A percentile compares a stretch with the other conserved stretches of the same genome.
These are phyloP conservation scores for Sebastes goodei DNA, from an alignment of 2,797 vertebrate genomes.

Conservation along the genomic window DNA sequence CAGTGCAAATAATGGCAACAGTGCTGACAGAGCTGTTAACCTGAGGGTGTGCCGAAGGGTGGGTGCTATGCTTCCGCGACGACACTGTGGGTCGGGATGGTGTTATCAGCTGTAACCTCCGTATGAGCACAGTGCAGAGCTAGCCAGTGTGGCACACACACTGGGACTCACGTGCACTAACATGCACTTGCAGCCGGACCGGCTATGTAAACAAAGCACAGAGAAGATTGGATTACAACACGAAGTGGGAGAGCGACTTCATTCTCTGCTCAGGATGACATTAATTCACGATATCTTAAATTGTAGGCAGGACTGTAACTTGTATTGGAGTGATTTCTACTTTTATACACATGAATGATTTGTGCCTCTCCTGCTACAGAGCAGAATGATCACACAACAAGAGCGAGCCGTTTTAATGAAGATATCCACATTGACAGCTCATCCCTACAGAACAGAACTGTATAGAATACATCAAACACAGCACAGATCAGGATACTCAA, in stretches of 20 bases:
- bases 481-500: background rate
- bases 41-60: too few species aligned
- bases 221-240: background rate
- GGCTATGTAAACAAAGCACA: too few species aligned
- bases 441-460: background rate
- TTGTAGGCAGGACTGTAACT: background rate
- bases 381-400: background rate
- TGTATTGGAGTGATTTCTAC: background rate
- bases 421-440: background rate
- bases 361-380: background rate
- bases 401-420: background rate
- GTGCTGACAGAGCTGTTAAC: too few species aligned
- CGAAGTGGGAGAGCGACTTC: background rate
- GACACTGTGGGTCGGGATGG: too few species aligned
- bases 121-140: too few species aligned
- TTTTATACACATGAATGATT: background rate
- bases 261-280: background rate
- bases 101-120: too few species aligned
- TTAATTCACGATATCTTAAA: background rate
- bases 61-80: too few species aligned
- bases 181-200: too few species aligned
- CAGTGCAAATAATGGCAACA: too few species aligned
- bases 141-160: too few species aligned
- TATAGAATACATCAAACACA: background rate
- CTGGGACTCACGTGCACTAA: too few species aligned